Evolutionary conservation across 2,113 vertebrate species (phyloP).

Genomic region (Columba janthina): DNA sequence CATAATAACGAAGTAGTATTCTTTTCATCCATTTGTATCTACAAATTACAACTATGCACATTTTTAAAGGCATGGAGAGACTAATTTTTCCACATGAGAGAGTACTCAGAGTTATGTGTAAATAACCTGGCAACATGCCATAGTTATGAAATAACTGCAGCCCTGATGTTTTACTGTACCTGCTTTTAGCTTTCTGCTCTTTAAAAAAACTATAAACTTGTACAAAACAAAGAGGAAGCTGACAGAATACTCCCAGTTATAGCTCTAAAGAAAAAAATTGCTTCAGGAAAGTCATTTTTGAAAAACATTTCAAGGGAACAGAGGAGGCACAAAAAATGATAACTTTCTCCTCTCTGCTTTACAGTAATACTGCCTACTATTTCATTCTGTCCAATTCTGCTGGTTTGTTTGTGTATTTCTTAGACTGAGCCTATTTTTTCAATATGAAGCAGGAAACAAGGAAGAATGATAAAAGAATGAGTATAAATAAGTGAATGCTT

Average conservation of each 20-base stretch:
- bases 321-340: constrained; percentile 5
- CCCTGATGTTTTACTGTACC: neutral
- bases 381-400: constrained; percentile 5
- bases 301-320: constrained; percentile 39
- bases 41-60: neutral
- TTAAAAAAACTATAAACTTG: constrained; percentile 13
- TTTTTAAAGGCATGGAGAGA: constrained; percentile 15
- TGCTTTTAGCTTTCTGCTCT: constrained; percentile 37
- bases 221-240: constrained; percentile 17
- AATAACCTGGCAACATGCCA: constrained; percentile 54
- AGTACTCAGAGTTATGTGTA: constrained; percentile 13
- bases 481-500: neutral
- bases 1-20: neutral
- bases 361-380: constrained; percentile 29
- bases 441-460: neutral
- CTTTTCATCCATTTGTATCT: neutral
- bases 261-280: constrained; percentile 34
- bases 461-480: neutral
- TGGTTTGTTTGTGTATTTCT: constrained; percentile 23
- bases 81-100: constrained; percentile 26
- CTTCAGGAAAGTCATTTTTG: constrained; percentile 36
- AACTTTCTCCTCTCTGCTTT: constrained; percentile 13
- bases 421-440: neutral
- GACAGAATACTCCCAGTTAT: constrained; percentile 6
- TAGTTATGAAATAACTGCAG: neutral